These are phyloP conservation scores for Hartigia nigra DNA, from an alignment of 2,888 invertebrate species.

Conservation along the genomic window DNA sequence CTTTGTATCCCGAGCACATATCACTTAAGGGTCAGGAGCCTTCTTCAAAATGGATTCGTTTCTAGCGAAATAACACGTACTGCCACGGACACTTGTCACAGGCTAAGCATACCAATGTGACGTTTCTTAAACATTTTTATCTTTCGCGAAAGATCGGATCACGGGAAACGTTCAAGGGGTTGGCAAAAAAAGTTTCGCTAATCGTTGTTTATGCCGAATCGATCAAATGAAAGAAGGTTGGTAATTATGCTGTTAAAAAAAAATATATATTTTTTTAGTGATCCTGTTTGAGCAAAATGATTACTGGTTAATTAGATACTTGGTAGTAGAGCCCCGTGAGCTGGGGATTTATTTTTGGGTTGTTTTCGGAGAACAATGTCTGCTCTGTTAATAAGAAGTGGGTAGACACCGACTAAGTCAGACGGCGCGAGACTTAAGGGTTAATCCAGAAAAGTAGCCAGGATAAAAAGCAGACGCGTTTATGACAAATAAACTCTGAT, in stretches of 20 bases:
- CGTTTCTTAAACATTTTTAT: constrained; percentile 30
- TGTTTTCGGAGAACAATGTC: neutral
- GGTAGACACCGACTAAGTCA: constrained; percentile 15
- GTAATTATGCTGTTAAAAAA: neutral
- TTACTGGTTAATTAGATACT: neutral
- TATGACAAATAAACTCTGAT: constrained; percentile 56
- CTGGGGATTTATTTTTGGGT: neutral
- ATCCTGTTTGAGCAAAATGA: neutral
- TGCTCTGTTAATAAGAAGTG: constrained; percentile 15
- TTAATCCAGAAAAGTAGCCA: constrained; percentile 37
- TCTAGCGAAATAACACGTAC: constrained; percentile 60
- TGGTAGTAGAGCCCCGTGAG: neutral
- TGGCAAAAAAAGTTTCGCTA: neutral
- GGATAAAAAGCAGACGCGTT: constrained; percentile 36
- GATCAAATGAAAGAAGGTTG: neutral
- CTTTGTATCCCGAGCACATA: constrained; percentile 62
- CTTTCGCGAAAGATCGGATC: constrained; percentile 1
- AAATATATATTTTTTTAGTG: neutral
- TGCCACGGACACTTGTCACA: constrained; percentile 57
- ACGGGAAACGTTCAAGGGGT: neutral
- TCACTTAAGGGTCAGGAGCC: constrained; percentile 64
- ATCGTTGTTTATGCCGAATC: neutral
- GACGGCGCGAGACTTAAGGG: constrained; percentile 4
- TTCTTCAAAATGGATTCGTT: constrained; percentile 63
- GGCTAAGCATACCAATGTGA: constrained; percentile 56